phyloP scores from a whole-genome alignment of 1,140 invertebrate genomes.

The Lordiphosa clarofinis region DNA sequence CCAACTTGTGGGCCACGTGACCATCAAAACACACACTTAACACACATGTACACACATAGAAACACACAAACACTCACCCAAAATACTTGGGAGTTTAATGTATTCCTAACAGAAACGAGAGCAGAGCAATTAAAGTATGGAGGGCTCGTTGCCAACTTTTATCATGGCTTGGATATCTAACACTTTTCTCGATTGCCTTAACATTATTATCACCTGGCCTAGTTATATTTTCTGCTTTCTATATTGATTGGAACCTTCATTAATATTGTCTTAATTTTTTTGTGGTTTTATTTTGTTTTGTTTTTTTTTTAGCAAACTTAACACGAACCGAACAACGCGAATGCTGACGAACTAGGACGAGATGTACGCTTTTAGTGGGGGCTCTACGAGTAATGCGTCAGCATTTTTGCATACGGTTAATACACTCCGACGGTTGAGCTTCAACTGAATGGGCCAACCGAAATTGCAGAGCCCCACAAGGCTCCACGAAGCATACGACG shows the following conservation, averaged over 20 bases:
- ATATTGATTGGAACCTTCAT: no score
- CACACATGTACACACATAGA: conserved; percentile 4
- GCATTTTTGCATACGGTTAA: conserved; percentile 60
- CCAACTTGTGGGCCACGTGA: conserved; percentile 62
- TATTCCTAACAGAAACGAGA: conserved; percentile 38
- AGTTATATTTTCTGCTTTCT: no score
- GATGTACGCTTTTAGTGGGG: conserved; percentile 33
- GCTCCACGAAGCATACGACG: conserved; percentile 7
- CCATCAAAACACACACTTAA: conserved; percentile 36
- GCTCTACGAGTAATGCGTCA: conserved; percentile 48
- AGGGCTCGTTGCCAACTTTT: conserved; percentile 7
- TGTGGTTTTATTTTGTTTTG: no score
- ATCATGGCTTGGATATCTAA: conserved; percentile 7
- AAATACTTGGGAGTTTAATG: conserved; percentile 44
- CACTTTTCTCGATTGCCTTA: not conserved
- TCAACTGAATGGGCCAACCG: conserved; percentile 42
- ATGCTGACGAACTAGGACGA: conserved; percentile 23
- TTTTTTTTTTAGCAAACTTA: not conserved
- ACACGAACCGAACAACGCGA: conserved; percentile 9
- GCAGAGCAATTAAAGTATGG: conserved; percentile 50
- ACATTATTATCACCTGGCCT: conserved; percentile 1
- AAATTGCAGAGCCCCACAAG: conserved; percentile 19
- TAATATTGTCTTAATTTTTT: not conserved
- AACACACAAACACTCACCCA: conserved; percentile 9
- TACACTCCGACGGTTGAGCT: conserved; percentile 69